Conservation (phyloP, 2,888 invertebrate species). For the Pristionchus mayeri region DNA sequence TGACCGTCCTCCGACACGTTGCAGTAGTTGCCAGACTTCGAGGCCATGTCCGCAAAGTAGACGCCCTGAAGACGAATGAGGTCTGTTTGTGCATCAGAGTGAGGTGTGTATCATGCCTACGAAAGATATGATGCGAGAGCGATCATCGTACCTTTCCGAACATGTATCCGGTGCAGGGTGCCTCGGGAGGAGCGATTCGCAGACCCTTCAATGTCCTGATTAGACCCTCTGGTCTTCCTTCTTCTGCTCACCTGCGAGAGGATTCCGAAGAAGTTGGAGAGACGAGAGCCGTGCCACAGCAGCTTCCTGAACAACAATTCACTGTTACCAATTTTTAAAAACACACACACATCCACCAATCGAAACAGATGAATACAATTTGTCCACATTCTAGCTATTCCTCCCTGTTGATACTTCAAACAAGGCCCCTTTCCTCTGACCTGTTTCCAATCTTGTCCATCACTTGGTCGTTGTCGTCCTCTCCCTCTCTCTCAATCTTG, state of each 20-base stretch:
- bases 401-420: not conserved
- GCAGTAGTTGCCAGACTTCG: conserved; percentile 79
- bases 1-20: conserved; percentile 77
- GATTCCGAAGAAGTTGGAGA: conserved; percentile 79
- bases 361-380: not conserved
- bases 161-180: conserved; percentile 79
- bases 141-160: conserved; percentile 76
- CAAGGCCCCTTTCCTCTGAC: conserved; percentile 59
- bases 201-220: conserved; percentile 74
- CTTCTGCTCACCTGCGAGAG: conserved; percentile 73
- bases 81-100: too few species aligned
- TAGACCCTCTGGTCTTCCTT: too few species aligned
- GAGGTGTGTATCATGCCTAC: too few species aligned
- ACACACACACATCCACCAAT: not conserved
- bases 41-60: conserved; percentile 79
- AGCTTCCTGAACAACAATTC: conserved; percentile 74
- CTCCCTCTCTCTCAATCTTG: conserved; percentile 76
- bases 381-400: not conserved
- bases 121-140: not conserved
- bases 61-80: conserved; percentile 77
- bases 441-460: conserved; percentile 77
- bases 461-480: conserved; percentile 71
- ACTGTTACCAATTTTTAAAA: too few species aligned
- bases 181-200: conserved; percentile 79
- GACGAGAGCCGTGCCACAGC: conserved; percentile 79